phyloP scores from a whole-genome alignment of 2,888 invertebrate species.

The Odontocolon sp. region DNA sequence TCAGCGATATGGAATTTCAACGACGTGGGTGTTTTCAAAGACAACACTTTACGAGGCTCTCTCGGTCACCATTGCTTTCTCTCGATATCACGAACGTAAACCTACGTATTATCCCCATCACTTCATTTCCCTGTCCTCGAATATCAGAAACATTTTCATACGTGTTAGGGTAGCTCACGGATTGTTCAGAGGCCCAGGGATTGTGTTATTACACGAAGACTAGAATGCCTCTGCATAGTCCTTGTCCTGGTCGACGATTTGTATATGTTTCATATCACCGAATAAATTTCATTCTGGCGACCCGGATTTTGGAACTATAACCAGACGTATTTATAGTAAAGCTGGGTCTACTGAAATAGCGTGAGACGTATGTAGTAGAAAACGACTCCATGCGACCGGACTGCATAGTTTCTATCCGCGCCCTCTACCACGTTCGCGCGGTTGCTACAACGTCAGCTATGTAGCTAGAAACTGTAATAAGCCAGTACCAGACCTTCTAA shows the following conservation, averaged over 20 bases:
- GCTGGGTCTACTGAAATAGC: no score
- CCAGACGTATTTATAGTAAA: no score
- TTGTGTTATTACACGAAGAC: not conserved
- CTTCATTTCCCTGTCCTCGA: conserved; percentile 36
- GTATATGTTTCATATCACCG: not conserved
- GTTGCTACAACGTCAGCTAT: no score
- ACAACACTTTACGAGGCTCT: conserved; percentile 54
- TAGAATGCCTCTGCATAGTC: no score
- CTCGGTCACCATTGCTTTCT: conserved; percentile 44
- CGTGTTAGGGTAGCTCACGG: conserved; percentile 9
- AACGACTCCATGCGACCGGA: no score
- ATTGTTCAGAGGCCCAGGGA: conserved; percentile 13
- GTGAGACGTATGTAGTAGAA: no score
- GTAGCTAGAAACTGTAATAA: no score
- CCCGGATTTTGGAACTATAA: no score
- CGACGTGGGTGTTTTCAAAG: conserved; percentile 60
- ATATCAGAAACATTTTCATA: conserved; percentile 42
- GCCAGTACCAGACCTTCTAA: no score
- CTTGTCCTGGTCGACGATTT: no score
- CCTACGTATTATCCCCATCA: conserved; percentile 36
- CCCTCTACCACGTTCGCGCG: no score
- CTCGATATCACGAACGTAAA: conserved; percentile 39
- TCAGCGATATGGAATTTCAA: conserved; percentile 59
- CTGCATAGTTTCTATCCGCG: no score
- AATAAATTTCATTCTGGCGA: conserved; percentile 1